Conservation (phyloP, 92 coral and sea anemone species). For the Zoanthus sociatus region DNA sequence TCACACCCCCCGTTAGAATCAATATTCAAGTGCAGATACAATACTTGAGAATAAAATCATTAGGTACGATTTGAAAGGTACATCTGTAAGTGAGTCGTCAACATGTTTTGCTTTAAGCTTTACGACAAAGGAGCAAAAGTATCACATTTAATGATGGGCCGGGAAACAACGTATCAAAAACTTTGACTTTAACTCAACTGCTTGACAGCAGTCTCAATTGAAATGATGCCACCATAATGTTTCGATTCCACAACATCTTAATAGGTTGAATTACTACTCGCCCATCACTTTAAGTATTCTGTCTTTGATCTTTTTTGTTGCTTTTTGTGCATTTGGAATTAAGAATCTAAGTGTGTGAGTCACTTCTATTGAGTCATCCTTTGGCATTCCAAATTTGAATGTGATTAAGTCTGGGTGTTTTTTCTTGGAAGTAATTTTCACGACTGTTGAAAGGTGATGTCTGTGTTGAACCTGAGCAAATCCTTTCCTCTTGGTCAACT, state of each 20-base stretch:
- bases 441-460: constrained; percentile 73
- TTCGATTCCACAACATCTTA: background rate
- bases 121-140: no score
- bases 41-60: no score
- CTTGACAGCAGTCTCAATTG: background rate
- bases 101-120: no score
- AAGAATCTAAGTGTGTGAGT: constrained; percentile 75
- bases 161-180: background rate
- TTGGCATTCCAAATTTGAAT: constrained; percentile 73
- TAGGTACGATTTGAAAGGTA: no score
- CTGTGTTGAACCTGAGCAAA: constrained; percentile 95
- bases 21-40: no score
- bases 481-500: constrained; percentile 83
- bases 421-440: constrained; percentile 93
- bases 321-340: constrained; percentile 88
- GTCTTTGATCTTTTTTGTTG: constrained; percentile 88
- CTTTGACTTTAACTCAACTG: background rate
- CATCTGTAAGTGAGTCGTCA: no score
- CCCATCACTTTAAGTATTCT: constrained; percentile 75
- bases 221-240: background rate
- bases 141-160: background rate
- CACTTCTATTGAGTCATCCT: constrained; percentile 68
- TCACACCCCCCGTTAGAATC: no score
- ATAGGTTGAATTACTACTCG: constrained; percentile 7
- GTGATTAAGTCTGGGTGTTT: constrained; percentile 95